Evolutionary conservation across 2,797 vertebrate species (phyloP), one percentile per base, ranked within the genome.

Genomic region (Pangasius djambal): DNA sequence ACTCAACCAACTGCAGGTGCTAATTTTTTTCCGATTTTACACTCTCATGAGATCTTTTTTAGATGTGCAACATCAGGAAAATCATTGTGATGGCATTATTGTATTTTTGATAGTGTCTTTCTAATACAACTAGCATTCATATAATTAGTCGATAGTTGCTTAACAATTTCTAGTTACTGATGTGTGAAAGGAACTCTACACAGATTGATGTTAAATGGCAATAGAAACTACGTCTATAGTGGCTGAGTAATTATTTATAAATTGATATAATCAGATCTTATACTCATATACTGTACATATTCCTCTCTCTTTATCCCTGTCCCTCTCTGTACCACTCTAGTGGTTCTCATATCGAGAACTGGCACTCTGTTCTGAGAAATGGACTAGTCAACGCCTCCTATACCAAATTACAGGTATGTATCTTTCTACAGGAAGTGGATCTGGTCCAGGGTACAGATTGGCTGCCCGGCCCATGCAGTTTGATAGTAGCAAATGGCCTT

Each of bases 321-420:
- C 88, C 92, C 86, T 91, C 86, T 95, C 91, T 95, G 90, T 93
- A 93, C 93, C 93, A 91, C 92, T 96, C 87, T 96, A 99, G 99
- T 92, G 99, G 99, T 96, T 99, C 99, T 96, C 99, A 99, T 96
- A 99, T 99, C 96, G 99, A 99, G 96, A 99, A 99, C 96, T 99
- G 99, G 99, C 99, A 99, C 94, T 99, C 98, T 92, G 98, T 99
- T 96, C 97, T 99, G 94, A 98, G 99, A 95, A 99, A 99, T 87
- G 99, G 99, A 94, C 97, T 99, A 95, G 99, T 99, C 95, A 99
- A 99, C 92, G 99, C 99, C 87, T 99, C 98, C 94, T 99, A 99
- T 94, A 99, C 99, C 95, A 99, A 99, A 96, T 96, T 99, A 94
- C 99, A 99, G 98, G 99, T 99, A 97, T 93, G 83, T 91, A 93